Base-by-base conservation (phyloP, 1,140 invertebrate species). In the Mizuhopecten yessoensis region DNA sequence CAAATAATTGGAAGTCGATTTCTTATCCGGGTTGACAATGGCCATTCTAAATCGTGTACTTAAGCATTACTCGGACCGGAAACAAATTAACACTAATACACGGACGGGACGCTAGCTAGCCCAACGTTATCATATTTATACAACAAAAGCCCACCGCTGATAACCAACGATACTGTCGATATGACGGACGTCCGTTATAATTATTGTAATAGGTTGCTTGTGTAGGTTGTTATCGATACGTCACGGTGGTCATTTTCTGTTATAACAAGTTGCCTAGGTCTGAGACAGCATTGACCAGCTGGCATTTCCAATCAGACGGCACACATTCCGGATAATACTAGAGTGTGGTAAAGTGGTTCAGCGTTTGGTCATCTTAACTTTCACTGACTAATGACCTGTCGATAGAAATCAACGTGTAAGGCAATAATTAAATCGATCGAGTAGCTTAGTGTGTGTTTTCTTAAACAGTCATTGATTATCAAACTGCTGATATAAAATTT, bases 21-120 rank as follows among this genome's bases (percentile, higher is more conserved):
- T 75, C 57, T 75, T 75, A 75, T 75, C 57, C 57, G 57, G 57
- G 1, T n/a, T 75, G 57, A 75, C 23, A 29, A 75, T 75, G n/a
- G 23, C 11, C 57, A 75, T 75, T 75, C 57, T 75, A 75, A 29
- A 29, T 75, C n/a, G 57, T 75, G n/a, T n/a, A 75, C 11, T 75
- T 75, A 75, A 29, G 57, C 0, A 29, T 75, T 75, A 2, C 57
- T 75, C 57, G 57, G 57, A 75, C 57, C 57, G 57, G 57, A 75
- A 75, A 75, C 57, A 75, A n/a, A 75, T 75, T n/a, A 75, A 29
- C 23, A 75, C 57, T 29, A n/a, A 29, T 29, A 75, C n/a, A 29
- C 0, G 3, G 23, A 75, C 57, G 57, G 11, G n/a, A n/a, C n/a
- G n/a, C n/a, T n/a, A 5, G 57, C 23, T n/a, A 29, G 0, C 5